Conservation (phyloP, 1,140 invertebrate genomes). For the Pseudoatta argentina region DNA sequence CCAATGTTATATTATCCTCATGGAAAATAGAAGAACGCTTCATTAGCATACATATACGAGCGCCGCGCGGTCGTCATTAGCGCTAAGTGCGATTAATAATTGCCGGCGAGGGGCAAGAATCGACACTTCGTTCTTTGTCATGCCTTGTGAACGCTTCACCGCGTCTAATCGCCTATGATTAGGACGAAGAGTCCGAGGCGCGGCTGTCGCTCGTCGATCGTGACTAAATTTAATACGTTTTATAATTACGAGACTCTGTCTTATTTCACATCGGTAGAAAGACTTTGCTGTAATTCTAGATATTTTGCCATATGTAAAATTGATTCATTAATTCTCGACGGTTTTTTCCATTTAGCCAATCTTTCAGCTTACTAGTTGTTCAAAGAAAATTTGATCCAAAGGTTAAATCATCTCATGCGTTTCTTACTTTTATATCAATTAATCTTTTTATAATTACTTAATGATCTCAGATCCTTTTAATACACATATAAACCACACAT, state of each 20-base stretch:
- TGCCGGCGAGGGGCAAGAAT: conserved; percentile 70
- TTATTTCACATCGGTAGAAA: neutral
- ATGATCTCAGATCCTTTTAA: conserved; percentile 3
- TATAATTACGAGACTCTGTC: neutral
- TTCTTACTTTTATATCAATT: neutral
- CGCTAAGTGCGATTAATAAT: conserved; percentile 76
- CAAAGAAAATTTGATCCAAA: neutral
- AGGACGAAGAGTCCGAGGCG: conserved; percentile 69
- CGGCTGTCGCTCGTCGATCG: conserved; percentile 50
- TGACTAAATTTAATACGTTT: conserved; percentile 40
- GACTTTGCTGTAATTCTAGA: neutral
- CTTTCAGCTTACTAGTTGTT: neutral
- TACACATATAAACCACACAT: neutral
- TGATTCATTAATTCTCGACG: conserved; percentile 3
- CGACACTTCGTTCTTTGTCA: conserved; percentile 73
- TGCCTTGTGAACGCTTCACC: conserved; percentile 39
- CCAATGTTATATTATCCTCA: conserved; percentile 71
- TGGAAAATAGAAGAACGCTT: conserved; percentile 72
- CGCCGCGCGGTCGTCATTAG: conserved; percentile 72
- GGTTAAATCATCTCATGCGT: neutral
- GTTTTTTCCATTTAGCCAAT: neutral
- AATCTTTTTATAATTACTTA: neutral
- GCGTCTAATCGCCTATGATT: conserved; percentile 72
- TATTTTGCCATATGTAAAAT: neutral
- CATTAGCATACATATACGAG: conserved; percentile 74